These are phyloP conservation scores for Gallinago jamesoni DNA, from an alignment of 2,113 vertebrate genomes.

Conservation along the genomic window DNA sequence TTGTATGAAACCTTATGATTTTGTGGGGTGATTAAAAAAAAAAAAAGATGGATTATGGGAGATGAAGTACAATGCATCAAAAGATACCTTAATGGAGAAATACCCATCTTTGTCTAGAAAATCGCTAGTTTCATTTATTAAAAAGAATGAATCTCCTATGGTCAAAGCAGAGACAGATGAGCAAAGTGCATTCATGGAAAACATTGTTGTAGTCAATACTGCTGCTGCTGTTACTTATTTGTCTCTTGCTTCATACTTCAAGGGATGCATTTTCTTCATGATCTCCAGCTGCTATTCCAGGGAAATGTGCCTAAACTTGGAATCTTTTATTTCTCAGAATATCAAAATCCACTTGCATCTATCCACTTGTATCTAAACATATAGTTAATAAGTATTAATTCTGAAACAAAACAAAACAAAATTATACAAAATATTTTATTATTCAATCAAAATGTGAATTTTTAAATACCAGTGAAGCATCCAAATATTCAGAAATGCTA, in stretches of 20 bases:
- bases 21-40: not conserved
- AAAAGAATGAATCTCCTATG: not conserved
- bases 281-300: not conserved
- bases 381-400: not conserved
- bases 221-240: not conserved
- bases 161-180: constrained; percentile 9
- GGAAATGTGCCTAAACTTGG: not conserved
- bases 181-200: not conserved
- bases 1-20: not conserved
- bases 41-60: not conserved
- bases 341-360: not conserved
- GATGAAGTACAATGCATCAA: not conserved
- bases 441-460: not conserved
- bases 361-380: not conserved
- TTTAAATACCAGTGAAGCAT: not conserved
- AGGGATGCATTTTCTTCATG: not conserved
- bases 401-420: not conserved
- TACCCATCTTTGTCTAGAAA: not conserved
- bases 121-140: not conserved
- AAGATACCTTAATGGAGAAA: constrained; percentile 20
- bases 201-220: not conserved
- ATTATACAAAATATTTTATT: not conserved
- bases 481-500: not conserved
- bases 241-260: not conserved
- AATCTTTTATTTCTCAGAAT: not conserved